Conservation (phyloP, 2,888 invertebrate species). For the Xylocampa areola region DNA sequence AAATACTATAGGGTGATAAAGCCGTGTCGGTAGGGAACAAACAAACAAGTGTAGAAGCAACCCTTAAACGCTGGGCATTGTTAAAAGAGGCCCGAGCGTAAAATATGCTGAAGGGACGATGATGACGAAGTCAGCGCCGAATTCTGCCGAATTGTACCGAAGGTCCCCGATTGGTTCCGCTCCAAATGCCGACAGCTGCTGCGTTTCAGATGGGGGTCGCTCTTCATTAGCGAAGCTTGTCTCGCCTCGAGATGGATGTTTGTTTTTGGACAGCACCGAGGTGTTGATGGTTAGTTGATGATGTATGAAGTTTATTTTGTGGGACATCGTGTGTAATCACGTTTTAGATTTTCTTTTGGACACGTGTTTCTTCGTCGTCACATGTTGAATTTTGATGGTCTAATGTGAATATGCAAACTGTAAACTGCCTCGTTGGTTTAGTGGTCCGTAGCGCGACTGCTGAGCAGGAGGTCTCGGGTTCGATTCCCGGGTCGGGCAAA, state of each 20-base stretch:
- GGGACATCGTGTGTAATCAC: constrained; percentile 51
- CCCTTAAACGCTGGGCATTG: constrained; percentile 82
- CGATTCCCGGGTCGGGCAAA: too few species aligned
- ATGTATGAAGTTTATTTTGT: constrained; percentile 76
- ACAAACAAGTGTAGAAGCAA: constrained; percentile 87
- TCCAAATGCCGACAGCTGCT: constrained; percentile 88
- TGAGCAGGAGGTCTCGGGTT: too few species aligned
- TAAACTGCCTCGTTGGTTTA: too few species aligned
- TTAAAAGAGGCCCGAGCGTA: constrained; percentile 73
- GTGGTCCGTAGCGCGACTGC: too few species aligned
- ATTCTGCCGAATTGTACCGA: constrained; percentile 75
- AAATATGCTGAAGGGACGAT: constrained; percentile 68
- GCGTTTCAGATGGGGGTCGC: constrained; percentile 86
- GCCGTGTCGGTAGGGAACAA: constrained; percentile 84
- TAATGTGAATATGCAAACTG: background rate
- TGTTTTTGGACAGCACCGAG: constrained; percentile 86
- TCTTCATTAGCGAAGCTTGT: constrained; percentile 89
- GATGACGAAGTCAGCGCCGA: constrained; percentile 75
- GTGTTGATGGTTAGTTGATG: constrained; percentile 84
- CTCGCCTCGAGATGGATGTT: constrained; percentile 87
- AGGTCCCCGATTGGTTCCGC: constrained; percentile 84
- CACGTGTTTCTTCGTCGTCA: constrained; percentile 32
- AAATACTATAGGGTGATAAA: constrained; percentile 89
- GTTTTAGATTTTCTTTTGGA: constrained; percentile 34
- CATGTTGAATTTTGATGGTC: constrained; percentile 5